phyloP scores from a whole-genome alignment of 2,797 vertebrate species.

The Varecia variegata region DNA sequence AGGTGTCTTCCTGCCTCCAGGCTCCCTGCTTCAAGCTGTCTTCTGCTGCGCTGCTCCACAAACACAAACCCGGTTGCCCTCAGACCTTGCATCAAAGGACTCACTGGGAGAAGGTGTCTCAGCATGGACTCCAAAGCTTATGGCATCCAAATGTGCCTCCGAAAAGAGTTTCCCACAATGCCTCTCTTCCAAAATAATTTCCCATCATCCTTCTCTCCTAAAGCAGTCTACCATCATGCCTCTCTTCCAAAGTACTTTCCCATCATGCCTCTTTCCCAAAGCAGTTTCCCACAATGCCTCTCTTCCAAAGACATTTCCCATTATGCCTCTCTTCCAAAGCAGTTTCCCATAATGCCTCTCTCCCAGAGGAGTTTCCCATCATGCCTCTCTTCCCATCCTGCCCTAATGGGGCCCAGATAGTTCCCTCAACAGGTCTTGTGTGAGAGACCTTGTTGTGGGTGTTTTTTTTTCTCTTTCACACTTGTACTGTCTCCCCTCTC shows the following conservation, averaged over 20 bases:
- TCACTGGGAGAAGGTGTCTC: not conserved
- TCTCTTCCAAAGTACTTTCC: too few species aligned
- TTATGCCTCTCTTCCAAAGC: not conserved
- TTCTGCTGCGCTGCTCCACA: not conserved
- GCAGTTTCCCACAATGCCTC: not conserved
- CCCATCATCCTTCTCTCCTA: too few species aligned
- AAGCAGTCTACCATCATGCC: too few species aligned
- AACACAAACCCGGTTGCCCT: not conserved
- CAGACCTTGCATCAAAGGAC: not conserved
- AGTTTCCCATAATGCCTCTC: not conserved
- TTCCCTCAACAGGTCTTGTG: not conserved
- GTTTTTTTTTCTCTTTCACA: not conserved
- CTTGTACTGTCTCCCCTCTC: not conserved
- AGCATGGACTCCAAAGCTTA: not conserved
- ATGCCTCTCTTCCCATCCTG: not conserved
- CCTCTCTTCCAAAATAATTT: too few species aligned
- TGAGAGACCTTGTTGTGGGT: too few species aligned
- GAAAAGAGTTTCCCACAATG: not conserved
- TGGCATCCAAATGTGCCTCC: too few species aligned
- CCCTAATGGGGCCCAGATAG: accelerated
- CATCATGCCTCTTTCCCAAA: too few species aligned
- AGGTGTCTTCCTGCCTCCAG: not conserved
- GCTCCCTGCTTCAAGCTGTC: not conserved
- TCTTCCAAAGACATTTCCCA: not conserved
- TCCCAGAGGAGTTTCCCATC: not conserved